Conservation (phyloP, 2,797 vertebrate species). For the Monodelphis domestica region DNA sequence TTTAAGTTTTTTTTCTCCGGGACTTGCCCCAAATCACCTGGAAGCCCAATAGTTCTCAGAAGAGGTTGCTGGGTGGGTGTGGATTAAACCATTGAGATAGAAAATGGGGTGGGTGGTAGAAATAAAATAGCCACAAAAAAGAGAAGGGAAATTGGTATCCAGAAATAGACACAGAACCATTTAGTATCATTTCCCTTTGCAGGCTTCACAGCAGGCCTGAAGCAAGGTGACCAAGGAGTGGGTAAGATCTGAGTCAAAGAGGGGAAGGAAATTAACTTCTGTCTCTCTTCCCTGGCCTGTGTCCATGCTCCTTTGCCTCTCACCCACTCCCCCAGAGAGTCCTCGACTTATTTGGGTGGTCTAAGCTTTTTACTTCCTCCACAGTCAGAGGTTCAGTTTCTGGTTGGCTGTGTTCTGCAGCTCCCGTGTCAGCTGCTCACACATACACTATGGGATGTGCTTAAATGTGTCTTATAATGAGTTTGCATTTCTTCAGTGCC, state of each 20-base stretch:
- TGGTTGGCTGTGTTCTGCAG: neutral
- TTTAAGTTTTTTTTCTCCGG: neutral
- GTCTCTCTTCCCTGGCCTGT: neutral
- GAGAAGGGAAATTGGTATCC: neutral
- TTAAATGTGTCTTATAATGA: neutral
- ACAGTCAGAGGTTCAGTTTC: neutral
- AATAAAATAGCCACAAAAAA: neutral
- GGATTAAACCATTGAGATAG: neutral
- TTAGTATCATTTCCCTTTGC: neutral
- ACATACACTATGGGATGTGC: neutral
- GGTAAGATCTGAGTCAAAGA: neutral
- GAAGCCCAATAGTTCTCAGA: neutral
- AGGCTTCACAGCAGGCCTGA: neutral
- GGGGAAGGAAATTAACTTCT: neutral
- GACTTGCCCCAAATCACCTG: neutral
- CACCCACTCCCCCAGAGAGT: neutral
- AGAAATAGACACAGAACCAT: neutral
- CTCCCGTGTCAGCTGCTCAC: neutral
- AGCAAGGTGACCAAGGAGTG: neutral
- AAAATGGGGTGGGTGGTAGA: neutral
- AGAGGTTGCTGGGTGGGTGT: neutral
- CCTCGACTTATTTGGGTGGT: neutral
- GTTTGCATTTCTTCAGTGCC: neutral
- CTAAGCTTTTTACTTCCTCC: neutral
- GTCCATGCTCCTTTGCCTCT: neutral